Evolutionary conservation across 2,888 invertebrate genomes (phyloP).

Genomic region (Sphaeridia pumilis): DNA sequence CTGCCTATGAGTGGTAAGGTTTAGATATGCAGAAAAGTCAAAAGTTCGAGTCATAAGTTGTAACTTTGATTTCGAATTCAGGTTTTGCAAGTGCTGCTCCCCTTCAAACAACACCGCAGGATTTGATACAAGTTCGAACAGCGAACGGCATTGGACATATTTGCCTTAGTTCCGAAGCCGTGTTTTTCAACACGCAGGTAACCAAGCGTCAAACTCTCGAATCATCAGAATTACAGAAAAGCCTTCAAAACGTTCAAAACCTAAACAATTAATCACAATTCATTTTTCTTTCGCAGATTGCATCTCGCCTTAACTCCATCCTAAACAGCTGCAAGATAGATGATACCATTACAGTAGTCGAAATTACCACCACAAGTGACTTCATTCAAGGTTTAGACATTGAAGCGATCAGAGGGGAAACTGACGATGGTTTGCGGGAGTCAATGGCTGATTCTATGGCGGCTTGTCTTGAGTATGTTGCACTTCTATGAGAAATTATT

Average conservation of each 20-base stretch:
- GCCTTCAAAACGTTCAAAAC: not conserved
- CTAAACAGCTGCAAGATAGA: slow-evolving; percentile 12
- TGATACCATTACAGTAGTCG: slow-evolving; percentile 7
- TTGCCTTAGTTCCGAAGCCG: slow-evolving; percentile 8
- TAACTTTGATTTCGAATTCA: too few species aligned
- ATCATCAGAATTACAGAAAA: too few species aligned
- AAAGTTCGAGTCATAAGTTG: too few species aligned
- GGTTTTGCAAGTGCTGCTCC: slow-evolving; percentile 8
- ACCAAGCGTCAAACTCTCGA: too few species aligned
- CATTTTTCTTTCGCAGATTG: slow-evolving; percentile 10
- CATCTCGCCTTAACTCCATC: slow-evolving; percentile 11
- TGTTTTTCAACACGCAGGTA: slow-evolving; percentile 14
- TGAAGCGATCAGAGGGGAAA: slow-evolving; percentile 8
- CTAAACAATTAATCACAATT: not conserved
- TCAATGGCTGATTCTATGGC: slow-evolving; percentile 17
- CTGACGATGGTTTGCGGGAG: slow-evolving; percentile 11
- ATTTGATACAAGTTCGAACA: slow-evolving; percentile 12
- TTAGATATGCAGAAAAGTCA: too few species aligned
- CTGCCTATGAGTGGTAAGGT: slow-evolving; percentile 9
- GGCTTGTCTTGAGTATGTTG: slow-evolving; percentile 16
- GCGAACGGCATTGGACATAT: slow-evolving; percentile 10
- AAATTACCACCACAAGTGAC: slow-evolving; percentile 11
- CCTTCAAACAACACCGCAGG: slow-evolving; percentile 10
- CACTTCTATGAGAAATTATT: too few species aligned
- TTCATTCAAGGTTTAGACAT: slow-evolving; percentile 16